Base-by-base conservation (phyloP, 1,140 invertebrate species). In the Xylocopa sonorina region DNA sequence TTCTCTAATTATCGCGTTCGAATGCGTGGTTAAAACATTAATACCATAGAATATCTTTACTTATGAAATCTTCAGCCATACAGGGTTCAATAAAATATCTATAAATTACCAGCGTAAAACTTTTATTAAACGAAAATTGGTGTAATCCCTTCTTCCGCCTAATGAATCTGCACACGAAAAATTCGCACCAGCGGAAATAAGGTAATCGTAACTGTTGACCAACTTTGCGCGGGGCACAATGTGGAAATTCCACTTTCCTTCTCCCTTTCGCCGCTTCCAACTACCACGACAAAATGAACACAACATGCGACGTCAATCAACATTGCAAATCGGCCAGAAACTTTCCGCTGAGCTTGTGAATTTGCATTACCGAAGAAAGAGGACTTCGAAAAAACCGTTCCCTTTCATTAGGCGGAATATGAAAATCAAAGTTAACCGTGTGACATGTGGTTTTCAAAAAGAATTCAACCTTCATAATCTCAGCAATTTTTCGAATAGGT, bases 291-390 rank as follows among this genome's bases (percentile, higher is more conserved):
- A 51, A 50, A 71, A 46, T 60, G 75, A 78, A 62, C 75, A 24
- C 24, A 46, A 34, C 21, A 55, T 67, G 55, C 34, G n/a, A 78
- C 71, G 67, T 71, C 55, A 34, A n/a, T n/a, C n/a, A 38, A 71
- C 55, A 60, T 50, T 71, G 75, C 50, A 71, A 60, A 78, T 48
- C 55, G 66, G 62, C 75, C 41, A 62, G 67, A 71, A 78, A 38
- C 71, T 77, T 71, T n/a, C 27, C 55, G 18, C 34, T 0, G 55
- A 62, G 34, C 46, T 78, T 78, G 67, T 55, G 58, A 60, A 50
- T 71, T 71, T 48, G 43, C n/a, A 29, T 29, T 38, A 18, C 9
- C 6, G 38, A 7, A 24, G 29, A 32, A 51, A n/a, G 53, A 6
- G 34, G 46, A 10, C 6, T 38, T 27, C 5, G 21, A 58, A 58